These are phyloP conservation scores for Saccostrea echinata DNA, from an alignment of 1,140 invertebrate species.

Conservation along the genomic window DNA sequence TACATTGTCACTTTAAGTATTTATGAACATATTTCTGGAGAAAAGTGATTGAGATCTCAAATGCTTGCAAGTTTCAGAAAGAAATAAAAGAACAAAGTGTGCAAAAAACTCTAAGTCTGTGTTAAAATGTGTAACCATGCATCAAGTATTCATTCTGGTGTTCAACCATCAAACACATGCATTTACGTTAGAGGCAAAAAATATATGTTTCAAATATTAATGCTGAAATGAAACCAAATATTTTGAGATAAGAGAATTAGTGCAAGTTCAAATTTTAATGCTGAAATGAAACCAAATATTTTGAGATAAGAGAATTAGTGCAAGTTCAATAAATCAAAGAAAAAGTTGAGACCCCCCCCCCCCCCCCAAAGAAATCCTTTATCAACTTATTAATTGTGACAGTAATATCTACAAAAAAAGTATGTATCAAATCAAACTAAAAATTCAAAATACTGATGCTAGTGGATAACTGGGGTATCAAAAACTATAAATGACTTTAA, in stretches of 20 bases:
- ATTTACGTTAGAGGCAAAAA: not conserved
- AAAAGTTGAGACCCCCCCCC: too few relatives aligned
- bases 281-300: not conserved
- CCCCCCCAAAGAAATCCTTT: too few relatives aligned
- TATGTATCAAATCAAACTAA: too few relatives aligned
- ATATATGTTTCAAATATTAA: not conserved
- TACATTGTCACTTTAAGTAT: not conserved
- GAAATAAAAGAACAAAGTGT: not conserved
- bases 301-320: too few relatives aligned
- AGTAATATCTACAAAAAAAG: too few relatives aligned
- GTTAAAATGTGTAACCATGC: not conserved
- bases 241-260: too few relatives aligned
- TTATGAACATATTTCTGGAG: not conserved
- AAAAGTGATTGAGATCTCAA: not conserved
- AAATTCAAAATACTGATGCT: too few relatives aligned
- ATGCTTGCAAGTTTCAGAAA: not conserved
- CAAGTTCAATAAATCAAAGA: too few relatives aligned
- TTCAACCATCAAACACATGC: not conserved
- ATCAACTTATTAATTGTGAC: too few relatives aligned
- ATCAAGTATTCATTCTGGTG: not conserved
- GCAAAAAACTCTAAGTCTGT: not conserved
- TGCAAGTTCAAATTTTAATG: too few relatives aligned
- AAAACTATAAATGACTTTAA: too few relatives aligned
- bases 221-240: not conserved
- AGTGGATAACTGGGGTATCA: too few relatives aligned